Percentiles rank a stretch among this genome's conserved stretches.
Conservation (phyloP, 2,113 vertebrate genomes). For the Salminus brasiliensis region DNA sequence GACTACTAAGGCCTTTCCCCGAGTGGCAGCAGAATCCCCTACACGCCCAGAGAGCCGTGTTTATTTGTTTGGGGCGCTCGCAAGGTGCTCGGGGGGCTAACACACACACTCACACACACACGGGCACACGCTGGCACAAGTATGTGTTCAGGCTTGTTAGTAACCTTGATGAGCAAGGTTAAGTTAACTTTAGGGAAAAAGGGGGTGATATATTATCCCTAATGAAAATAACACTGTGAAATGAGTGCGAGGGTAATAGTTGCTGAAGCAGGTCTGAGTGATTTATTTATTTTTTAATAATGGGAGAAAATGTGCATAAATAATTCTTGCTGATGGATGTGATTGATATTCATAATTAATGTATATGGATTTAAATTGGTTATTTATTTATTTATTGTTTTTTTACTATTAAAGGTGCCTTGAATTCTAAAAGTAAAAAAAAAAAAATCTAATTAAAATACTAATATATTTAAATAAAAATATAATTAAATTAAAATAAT, state of each 20-base stretch:
- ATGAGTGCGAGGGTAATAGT: slow-evolving; percentile 13
- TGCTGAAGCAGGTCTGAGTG: too few relatives aligned
- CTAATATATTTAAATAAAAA: too few relatives aligned
- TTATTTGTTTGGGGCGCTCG: slow-evolving; percentile 45
- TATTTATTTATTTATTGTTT: too few relatives aligned
- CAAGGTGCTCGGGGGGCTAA: slow-evolving; percentile 43
- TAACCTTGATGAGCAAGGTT: slow-evolving; percentile 49
- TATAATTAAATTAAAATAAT: too few relatives aligned
- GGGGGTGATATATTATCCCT: slow-evolving; percentile 9
- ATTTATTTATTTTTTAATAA: too few relatives aligned
- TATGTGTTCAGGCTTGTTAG: slow-evolving; percentile 23
- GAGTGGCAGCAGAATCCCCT: slow-evolving; percentile 44
- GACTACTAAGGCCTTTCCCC: slow-evolving; percentile 53
- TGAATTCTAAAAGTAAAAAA: too few relatives aligned
- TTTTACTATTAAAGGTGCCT: too few relatives aligned
- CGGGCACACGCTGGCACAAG: neutral
- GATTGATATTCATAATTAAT: neutral
- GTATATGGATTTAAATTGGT: neutral
- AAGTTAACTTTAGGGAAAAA: slow-evolving; percentile 33
- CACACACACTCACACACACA: neutral
- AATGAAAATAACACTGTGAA: slow-evolving; percentile 6
- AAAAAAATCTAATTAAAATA: neutral
- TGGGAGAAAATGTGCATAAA: neutral
- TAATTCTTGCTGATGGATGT: neutral
- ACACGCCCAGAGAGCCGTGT: slow-evolving; percentile 20